Evolutionary conservation across 1,140 invertebrate species (phyloP).

Genomic region (Goniozus legneri): DNA sequence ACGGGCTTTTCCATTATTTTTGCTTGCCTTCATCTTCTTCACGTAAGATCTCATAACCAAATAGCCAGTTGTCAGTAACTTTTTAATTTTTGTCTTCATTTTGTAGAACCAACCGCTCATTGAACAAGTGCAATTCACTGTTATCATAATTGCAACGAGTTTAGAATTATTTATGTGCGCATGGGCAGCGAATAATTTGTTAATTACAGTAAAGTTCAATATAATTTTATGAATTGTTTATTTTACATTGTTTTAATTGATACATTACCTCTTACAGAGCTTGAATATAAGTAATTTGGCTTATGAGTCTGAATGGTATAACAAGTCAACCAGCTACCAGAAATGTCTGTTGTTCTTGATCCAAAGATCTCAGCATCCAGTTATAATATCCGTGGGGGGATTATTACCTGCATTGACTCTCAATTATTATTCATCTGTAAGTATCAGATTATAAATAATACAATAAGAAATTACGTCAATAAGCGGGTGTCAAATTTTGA

Average conservation of each 20-base stretch:
- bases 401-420: conserved; percentile 18
- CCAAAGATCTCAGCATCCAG: conserved; percentile 9
- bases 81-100: too few species aligned
- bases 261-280: too few species aligned
- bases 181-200: conserved; percentile 23
- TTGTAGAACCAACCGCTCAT: too few species aligned
- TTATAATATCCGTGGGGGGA: conserved; percentile 10
- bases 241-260: too few species aligned
- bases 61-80: too few species aligned
- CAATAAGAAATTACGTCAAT: too few species aligned
- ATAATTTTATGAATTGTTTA: too few species aligned
- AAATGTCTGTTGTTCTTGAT: conserved; percentile 14
- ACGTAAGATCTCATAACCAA: too few species aligned
- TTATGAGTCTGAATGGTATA: conserved; percentile 15
- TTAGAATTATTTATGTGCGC: conserved; percentile 18
- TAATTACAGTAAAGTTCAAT: too few species aligned
- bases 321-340: conserved; percentile 2
- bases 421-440: conserved; percentile 20
- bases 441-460: too few species aligned
- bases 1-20: conserved; percentile 19
- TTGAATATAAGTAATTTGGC: too few species aligned
- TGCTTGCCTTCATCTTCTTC: conserved; percentile 16
- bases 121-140: conserved; percentile 21
- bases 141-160: conserved; percentile 12
- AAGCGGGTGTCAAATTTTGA: too few species aligned